Evolutionary conservation across 2,888 invertebrate species (phyloP).

Genomic region (Tachina grossa): DNA sequence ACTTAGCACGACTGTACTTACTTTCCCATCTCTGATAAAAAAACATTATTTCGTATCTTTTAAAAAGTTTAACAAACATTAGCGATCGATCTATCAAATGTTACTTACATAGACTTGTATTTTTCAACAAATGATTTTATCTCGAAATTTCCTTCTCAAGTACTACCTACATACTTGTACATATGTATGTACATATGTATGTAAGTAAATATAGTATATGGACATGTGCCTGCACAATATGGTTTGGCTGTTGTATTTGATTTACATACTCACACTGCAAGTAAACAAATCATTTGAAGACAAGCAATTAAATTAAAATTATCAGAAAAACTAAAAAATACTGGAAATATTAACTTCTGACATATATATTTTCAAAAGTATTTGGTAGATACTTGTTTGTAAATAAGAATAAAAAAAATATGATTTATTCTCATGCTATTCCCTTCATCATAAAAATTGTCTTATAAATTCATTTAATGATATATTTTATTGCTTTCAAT

Average conservation of each 20-base stretch:
- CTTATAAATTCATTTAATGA: conserved; percentile 23
- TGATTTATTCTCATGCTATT: background rate
- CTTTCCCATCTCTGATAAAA: too few species aligned
- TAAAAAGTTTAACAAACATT: too few species aligned
- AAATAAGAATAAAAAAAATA: background rate
- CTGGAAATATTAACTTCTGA: conserved; percentile 2
- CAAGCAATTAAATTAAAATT: conserved; percentile 7
- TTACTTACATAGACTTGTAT: background rate
- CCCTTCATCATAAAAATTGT: conserved; percentile 10
- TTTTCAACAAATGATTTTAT: background rate
- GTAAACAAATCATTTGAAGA: conserved; percentile 2
- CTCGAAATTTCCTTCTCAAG: background rate
- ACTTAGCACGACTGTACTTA: too few species aligned
- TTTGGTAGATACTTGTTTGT: background rate
- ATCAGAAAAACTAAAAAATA: conserved; percentile 1
- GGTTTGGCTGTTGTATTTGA: background rate
- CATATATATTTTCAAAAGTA: conserved; percentile 4
- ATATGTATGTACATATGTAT: background rate
- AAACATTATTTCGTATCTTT: too few species aligned
- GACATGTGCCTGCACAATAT: background rate
- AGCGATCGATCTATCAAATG: background rate
- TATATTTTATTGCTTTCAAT: conserved; percentile 43
- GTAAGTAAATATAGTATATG: too few species aligned
- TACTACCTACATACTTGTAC: too few species aligned
- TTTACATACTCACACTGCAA: background rate